Base-by-base conservation (phyloP, 2,888 invertebrate genomes). In the Apamea anceps region DNA sequence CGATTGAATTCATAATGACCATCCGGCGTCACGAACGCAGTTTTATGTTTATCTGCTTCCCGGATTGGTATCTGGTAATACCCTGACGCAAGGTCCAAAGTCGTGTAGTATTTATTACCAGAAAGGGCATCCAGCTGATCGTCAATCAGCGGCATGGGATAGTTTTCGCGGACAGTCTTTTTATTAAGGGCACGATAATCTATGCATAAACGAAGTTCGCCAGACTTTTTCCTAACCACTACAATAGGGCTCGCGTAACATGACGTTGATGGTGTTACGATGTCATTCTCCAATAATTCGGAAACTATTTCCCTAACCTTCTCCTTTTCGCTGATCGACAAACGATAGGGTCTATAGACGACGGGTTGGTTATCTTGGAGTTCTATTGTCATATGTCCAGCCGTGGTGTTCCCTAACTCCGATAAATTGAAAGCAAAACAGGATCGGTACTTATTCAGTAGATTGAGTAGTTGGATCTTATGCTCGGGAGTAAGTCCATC, bases 391-490 rank as follows among this genome's bases (percentile, higher is more conserved):
- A 90, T 88, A 57, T 90, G 77, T 1, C 86, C 73, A 1, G 77
- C 57, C 28, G 84, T 80, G 8, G 85, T 86, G 48, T 85, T 87
- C 1, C 90, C 90, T 71, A 90, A 75, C 0, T 90, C 87, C 1
- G 67, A 66, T 48, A 73, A n/a, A 15, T 54, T 48, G 8, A 72
- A 48, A 21, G 78, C 78, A 42, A 78, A 78, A 37, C 78, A 78
- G 13, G 28, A 18, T 18, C 72, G 68, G 51, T 65, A 80, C 51
- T 18, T 63, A 45, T 77, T 73, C 54, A 73, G 54, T 42, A 65
- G 18, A 54, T 37, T 54, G 21, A 71, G 57, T 12, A 71, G 54
- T 60, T 62, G 60, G 15, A n/a, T 60, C 10, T 37, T 72, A n/a
- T 72, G 72, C 13, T 72, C 60, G n/a, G 42, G 21, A 60, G 72